A percentile compares a stretch with the other conserved stretches of the same genome.
Evolutionary conservation across 2,113 vertebrate genomes (phyloP).

Genomic region (Clupea harengus): DNA sequence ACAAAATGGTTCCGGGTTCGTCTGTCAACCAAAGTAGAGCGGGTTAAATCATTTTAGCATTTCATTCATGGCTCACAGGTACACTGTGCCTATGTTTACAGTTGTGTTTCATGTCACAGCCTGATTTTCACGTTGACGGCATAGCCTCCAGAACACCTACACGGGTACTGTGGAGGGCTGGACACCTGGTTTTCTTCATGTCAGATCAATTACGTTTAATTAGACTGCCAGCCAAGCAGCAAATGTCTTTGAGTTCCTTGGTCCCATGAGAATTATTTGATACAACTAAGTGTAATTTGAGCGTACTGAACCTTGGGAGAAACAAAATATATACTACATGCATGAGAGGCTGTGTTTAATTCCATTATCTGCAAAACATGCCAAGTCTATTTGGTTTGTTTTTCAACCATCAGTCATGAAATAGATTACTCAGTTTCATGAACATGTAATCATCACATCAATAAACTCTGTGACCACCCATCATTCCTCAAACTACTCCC

Average conservation of each 20-base stretch:
- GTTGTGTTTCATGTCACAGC: background rate
- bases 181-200: background rate
- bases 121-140: background rate
- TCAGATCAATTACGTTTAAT: conserved; percentile 8
- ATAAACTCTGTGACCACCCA: background rate
- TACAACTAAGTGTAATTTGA: background rate
- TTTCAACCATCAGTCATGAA: too few relatives aligned
- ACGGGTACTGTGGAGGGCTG: background rate
- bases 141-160: background rate
- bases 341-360: background rate
- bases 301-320: background rate
- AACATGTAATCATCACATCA: too few relatives aligned
- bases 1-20: background rate
- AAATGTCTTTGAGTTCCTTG: background rate
- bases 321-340: background rate
- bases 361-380: too few relatives aligned
- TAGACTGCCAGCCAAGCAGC: background rate
- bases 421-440: too few relatives aligned
- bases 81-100: background rate
- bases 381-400: too few relatives aligned
- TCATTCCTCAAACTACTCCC: background rate
- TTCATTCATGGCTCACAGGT: background rate
- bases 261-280: background rate
- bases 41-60: background rate
- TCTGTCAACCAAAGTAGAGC: background rate